These are phyloP conservation scores for Drosophila imparisetae DNA, from an alignment of 2,888 invertebrate species.

Conservation along the genomic window DNA sequence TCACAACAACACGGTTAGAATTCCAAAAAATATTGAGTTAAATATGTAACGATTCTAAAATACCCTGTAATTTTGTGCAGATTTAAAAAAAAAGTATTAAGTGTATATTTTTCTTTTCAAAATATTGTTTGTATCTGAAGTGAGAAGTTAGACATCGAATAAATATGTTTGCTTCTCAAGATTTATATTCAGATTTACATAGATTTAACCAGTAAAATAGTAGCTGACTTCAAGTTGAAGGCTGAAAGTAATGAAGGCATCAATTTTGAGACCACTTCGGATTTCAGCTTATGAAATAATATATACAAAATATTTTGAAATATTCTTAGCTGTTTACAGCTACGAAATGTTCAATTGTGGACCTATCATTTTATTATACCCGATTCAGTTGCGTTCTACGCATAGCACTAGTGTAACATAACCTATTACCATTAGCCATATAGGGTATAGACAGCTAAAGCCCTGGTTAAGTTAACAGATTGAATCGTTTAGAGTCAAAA, in stretches of 20 bases:
- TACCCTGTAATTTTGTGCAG: constrained; percentile 15
- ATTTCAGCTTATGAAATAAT: neutral
- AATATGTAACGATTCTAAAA: neutral
- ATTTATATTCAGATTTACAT: neutral
- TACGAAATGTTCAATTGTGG: neutral
- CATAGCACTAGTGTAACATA: no score
- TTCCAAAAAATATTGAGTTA: neutral
- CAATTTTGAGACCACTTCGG: neutral
- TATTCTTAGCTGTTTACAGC: neutral
- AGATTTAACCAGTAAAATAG: neutral
- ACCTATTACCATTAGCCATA: neutral
- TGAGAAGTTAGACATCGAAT: neutral
- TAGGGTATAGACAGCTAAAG: constrained; percentile 23
- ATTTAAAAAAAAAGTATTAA: neutral
- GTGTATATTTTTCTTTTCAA: neutral
- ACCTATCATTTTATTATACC: neutral
- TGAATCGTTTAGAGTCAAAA: constrained; percentile 74
- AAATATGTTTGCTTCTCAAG: neutral
- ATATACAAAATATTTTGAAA: neutral
- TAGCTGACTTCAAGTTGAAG: neutral
- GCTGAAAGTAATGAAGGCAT: neutral
- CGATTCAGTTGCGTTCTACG: neutral
- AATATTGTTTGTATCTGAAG: neutral
- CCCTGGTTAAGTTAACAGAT: constrained; percentile 43
- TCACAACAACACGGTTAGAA: constrained; percentile 44